A percentile compares a stretch with the other conserved stretches of the same genome.
Evolutionary conservation across 1,140 invertebrate species (phyloP).

Genomic region (Pseudomyrmex sp.): DNA sequence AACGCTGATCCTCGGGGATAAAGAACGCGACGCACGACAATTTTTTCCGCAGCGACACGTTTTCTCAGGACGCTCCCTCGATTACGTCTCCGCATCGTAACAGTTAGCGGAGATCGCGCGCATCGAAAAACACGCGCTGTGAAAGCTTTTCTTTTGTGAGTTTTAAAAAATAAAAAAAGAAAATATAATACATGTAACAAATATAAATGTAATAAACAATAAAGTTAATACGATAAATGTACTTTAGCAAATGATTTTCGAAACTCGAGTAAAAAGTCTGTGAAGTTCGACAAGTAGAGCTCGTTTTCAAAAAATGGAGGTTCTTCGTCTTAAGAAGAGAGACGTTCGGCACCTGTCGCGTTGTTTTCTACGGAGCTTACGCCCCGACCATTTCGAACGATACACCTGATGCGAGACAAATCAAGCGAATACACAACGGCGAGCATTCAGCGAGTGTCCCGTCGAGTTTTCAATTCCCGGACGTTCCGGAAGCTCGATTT

Average conservation of each 20-base stretch:
- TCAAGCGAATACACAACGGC: conserved; percentile 34
- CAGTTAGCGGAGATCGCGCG: not conserved
- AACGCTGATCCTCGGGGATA: conserved; percentile 3
- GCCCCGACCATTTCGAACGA: conserved; percentile 3
- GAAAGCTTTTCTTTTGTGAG: no score
- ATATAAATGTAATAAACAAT: no score
- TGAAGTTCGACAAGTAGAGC: no score
- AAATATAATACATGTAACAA: no score
- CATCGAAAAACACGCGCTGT: no score
- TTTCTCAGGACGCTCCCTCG: conserved; percentile 1
- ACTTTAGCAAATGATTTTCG: no score
- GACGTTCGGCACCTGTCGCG: conserved; percentile 58
- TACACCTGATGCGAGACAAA: conserved; percentile 60
- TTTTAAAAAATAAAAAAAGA: no score
- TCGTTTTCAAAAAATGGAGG: no score
- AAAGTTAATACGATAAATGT: no score
- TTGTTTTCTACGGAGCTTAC: conserved; percentile 22
- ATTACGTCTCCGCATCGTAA: not conserved
- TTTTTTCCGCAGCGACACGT: conserved; percentile 11
- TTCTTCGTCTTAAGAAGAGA: not conserved
- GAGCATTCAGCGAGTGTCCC: conserved; percentile 10
- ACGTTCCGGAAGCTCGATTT: conserved; percentile 34
- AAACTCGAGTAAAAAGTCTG: no score
- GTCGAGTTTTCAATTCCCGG: not conserved
- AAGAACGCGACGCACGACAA: conserved; percentile 28